Base-by-base conservation (phyloP, 2,113 vertebrate genomes). In the Alosa alosa region DNA sequence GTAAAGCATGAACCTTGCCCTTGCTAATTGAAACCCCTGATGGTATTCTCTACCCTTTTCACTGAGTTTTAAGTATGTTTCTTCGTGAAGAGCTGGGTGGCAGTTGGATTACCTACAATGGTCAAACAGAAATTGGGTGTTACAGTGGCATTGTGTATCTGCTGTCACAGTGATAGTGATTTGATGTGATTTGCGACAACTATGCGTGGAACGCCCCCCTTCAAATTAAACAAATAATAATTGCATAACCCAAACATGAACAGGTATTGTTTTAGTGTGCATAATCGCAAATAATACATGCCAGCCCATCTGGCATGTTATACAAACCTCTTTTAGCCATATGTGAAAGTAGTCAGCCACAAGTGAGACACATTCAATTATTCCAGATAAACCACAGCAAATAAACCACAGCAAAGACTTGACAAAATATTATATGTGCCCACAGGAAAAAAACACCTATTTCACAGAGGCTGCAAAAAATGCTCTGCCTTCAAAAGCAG, bases 381-480 rank as follows among this genome's bases (percentile, higher is more conserved):
- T 83, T 90, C 78, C 89, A 88, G 82, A 89, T 86, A 89, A 92
- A 84, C 90, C 91, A 86, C 90, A 91, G 88, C 91, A 91, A 92
- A 91, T 89, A 91, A 92, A 93, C 91, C 91, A 93, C 89, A 92
- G 91, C 85, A 92, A 92, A 92, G 87, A 91, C 91, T 89, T 89
- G 88, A 91, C 44, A 11, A 93, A 91, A 93, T 92, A 88, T 93
- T 91, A 89, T 82, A 91, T 89, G 90, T 86, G 88, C 86, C 84
- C 85, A 84, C 84, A 92, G 85, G n/a, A 83, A 86, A 88, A 88
- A 89, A 88, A 88, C 89, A 91, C 84, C 89, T 92, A 90, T 89
- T 90, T 92, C 87, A 91, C 87, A 85, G 72, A 92, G 85, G 84
- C 87, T 87, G 85, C 87, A 78, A 88, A 89, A 86, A 90, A 87